Conservation (phyloP, 2,888 invertebrate species). For the Portevinia maculata region DNA sequence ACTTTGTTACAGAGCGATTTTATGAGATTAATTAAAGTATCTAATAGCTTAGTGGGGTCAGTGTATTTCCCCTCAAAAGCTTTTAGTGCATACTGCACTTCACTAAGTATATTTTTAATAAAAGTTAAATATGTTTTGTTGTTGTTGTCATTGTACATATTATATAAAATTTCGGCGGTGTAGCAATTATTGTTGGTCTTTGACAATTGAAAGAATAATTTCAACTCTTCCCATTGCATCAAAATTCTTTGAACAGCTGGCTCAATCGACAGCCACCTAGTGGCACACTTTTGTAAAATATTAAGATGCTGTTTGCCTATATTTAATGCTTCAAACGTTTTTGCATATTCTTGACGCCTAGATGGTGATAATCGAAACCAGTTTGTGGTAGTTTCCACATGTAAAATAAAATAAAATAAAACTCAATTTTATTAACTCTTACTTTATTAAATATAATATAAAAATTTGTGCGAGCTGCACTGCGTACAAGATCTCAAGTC, state of each 20-base stretch:
- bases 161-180: neutral
- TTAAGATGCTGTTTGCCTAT: neutral
- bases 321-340: neutral
- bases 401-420: too few species aligned
- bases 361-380: slow-evolving; percentile 1
- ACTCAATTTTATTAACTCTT: too few species aligned
- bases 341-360: neutral
- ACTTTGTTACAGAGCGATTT: too few species aligned
- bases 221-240: neutral
- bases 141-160: neutral
- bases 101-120: too few species aligned
- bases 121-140: neutral
- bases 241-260: slow-evolving; percentile 1
- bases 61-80: too few species aligned
- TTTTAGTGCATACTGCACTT: too few species aligned
- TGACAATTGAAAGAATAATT: neutral
- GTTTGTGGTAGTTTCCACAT: too few species aligned
- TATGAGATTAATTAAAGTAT: too few species aligned
- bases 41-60: too few species aligned
- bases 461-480: too few species aligned
- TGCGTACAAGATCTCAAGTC: too few species aligned
- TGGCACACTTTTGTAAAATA: neutral
- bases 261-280: slow-evolving; percentile 6
- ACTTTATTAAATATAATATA: too few species aligned
- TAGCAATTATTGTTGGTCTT: neutral